A percentile compares a stretch with the other conserved stretches of the same genome.
Conservation (phyloP, 1,140 invertebrate species). For the Aphelenchoides fujianensis region DNA sequence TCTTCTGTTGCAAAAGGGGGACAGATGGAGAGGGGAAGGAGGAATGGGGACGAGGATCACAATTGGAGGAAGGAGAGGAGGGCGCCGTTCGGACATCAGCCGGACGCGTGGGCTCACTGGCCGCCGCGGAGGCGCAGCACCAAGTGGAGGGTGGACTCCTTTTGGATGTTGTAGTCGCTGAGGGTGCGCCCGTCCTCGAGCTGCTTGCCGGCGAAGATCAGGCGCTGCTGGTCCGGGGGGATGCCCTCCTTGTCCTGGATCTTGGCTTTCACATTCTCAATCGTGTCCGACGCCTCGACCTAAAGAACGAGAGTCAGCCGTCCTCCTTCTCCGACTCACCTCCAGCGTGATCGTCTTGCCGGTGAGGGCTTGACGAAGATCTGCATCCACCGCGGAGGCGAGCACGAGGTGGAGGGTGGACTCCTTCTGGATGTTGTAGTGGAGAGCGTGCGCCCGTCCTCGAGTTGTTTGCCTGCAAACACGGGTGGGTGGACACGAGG, state of each 20-base stretch:
- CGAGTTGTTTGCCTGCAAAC: constrained; percentile 75
- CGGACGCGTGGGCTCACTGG: too few species aligned
- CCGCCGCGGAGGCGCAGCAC: constrained; percentile 64
- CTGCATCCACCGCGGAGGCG: constrained; percentile 62
- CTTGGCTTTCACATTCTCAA: constrained; percentile 66
- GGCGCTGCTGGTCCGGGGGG: constrained; percentile 65
- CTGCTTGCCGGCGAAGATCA: constrained; percentile 70
- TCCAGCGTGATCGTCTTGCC: constrained; percentile 61
- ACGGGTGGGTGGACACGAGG: constrained; percentile 14
- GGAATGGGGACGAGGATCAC: too few species aligned
- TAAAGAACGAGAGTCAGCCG: too few species aligned
- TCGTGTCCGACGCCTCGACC: constrained; percentile 66
- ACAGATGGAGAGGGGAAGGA: too few species aligned
- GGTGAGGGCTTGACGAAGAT: constrained; percentile 66
- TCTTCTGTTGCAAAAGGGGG: too few species aligned
- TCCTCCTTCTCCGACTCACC: too few species aligned
- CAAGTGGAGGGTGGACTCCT: constrained; percentile 72
- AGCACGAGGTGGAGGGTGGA: constrained; percentile 71
- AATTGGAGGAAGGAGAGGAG: too few species aligned
- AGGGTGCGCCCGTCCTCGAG: constrained; percentile 86
- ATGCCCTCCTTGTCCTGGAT: constrained; percentile 68
- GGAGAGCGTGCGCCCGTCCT: constrained; percentile 84
- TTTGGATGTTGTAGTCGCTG: constrained; percentile 89
- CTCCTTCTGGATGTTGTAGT: constrained; percentile 88
- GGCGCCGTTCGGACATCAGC: too few species aligned